These are phyloP conservation scores for Pocillopora meandrina DNA, from an alignment of 92 coral and sea anemone species.

Conservation along the genomic window DNA sequence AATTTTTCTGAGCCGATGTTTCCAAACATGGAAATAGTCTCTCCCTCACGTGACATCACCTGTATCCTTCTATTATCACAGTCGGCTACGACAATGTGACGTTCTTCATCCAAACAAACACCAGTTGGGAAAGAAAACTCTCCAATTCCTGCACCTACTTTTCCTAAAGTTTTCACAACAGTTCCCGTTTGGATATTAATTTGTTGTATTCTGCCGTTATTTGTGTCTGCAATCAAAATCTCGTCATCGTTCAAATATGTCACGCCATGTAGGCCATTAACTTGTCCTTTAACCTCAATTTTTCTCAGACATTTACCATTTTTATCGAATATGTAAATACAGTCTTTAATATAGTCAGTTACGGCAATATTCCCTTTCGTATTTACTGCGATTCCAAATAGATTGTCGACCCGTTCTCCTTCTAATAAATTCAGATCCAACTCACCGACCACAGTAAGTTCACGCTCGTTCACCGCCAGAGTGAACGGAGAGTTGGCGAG, in stretches of 20 bases:
- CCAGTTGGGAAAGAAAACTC: background rate
- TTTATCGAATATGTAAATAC: background rate
- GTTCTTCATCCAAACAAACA: background rate
- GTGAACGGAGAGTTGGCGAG: background rate
- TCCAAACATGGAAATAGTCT: background rate
- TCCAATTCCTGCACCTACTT: background rate
- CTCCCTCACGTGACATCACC: background rate
- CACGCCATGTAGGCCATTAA: background rate
- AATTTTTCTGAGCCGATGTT: background rate
- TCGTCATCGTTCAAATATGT: background rate
- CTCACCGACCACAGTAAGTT: background rate
- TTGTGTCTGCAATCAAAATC: background rate
- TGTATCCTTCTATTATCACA: background rate
- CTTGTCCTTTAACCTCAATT: background rate
- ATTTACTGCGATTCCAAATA: background rate
- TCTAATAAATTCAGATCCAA: background rate
- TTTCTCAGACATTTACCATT: background rate
- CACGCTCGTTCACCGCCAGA: background rate
- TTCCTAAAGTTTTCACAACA: no score
- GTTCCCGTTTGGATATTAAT: background rate
- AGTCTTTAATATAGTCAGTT: background rate
- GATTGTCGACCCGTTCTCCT: background rate
- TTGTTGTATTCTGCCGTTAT: background rate
- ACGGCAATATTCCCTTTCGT: background rate
- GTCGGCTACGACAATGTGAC: background rate